These are phyloP conservation scores for Marmota monax DNA, from an alignment of 2,113 vertebrate genomes.

Conservation along the genomic window DNA sequence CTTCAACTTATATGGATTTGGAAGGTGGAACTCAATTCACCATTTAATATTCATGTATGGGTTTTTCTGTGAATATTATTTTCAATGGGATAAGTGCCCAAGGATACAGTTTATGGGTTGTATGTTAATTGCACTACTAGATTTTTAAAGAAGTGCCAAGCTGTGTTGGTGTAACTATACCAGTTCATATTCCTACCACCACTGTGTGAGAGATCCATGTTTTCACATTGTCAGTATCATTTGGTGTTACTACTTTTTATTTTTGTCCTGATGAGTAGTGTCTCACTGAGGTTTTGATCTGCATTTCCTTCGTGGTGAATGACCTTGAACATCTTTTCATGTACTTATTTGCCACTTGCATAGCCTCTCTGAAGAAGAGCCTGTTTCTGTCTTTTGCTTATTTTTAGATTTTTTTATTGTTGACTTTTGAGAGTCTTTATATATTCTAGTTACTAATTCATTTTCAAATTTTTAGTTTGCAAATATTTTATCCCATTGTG, in stretches of 20 bases:
- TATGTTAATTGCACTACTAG: not conserved
- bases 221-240: not conserved
- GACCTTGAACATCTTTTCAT: not conserved
- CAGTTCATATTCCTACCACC: not conserved
- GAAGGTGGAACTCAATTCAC: not conserved
- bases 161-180: not conserved
- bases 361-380: not conserved
- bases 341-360: not conserved
- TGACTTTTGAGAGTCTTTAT: not conserved
- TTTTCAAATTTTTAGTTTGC: conserved; percentile 33
- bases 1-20: not conserved
- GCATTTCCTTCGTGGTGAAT: not conserved
- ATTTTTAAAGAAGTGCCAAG: not conserved
- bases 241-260: not conserved
- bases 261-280: not conserved
- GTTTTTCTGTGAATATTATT: not conserved
- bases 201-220: not conserved
- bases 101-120: not conserved
- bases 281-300: not conserved
- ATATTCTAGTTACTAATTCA: not conserved
- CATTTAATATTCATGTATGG: not conserved
- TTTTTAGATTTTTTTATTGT: not conserved
- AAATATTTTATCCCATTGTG: not conserved
- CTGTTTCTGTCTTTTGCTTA: conserved; percentile 35
- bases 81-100: not conserved